Conservation (phyloP, 2,888 invertebrate genomes). For the Cephonodes hylas region DNA sequence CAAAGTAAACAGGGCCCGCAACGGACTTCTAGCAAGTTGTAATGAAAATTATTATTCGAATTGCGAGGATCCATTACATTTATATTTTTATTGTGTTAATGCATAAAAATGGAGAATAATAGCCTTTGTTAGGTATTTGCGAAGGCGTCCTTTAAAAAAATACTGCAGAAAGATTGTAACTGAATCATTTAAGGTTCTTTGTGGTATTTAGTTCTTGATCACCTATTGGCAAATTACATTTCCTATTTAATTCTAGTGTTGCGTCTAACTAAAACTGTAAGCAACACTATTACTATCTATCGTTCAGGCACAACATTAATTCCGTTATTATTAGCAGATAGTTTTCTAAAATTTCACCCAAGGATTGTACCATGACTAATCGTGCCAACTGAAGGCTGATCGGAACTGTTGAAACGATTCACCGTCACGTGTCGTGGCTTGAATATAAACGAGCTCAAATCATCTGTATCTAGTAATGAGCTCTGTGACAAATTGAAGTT, state of each 20-base stretch:
- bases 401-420: background rate
- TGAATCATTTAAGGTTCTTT: too few species aligned
- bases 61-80: background rate
- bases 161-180: too few species aligned
- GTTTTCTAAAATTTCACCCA: background rate
- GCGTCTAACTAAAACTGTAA: too few species aligned
- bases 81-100: background rate
- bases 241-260: too few species aligned
- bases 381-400: background rate
- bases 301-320: too few species aligned
- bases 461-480: background rate
- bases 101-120: background rate
- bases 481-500: background rate
- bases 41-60: background rate
- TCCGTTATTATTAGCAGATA: too few species aligned
- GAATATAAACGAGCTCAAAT: background rate
- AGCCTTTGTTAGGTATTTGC: too few species aligned
- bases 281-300: too few species aligned
- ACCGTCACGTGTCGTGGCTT: background rate
- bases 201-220: too few species aligned
- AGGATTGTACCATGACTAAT: background rate
- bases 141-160: too few species aligned
- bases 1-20: conserved; percentile 4
- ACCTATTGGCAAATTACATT: too few species aligned
- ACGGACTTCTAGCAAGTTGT: background rate